Evolutionary conservation across 2,797 vertebrate species (phyloP).

Genomic region (Poecilia velifera): DNA sequence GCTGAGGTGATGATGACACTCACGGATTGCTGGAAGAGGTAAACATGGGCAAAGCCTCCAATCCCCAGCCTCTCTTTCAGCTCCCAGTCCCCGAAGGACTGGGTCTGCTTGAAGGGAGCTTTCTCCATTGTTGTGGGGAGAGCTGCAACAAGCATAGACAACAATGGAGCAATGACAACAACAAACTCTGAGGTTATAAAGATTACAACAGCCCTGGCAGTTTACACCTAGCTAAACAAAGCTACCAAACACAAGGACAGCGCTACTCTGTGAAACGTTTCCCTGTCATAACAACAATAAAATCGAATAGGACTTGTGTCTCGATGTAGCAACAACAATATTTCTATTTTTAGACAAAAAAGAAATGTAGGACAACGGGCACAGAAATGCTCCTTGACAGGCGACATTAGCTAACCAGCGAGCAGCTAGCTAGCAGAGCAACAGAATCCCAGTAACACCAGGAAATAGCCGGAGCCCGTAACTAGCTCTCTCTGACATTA

Average conservation of each 20-base stretch:
- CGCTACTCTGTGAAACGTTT: conserved; percentile 45
- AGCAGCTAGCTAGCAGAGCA: conserved; percentile 23
- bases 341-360: rapidly evolving
- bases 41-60: conserved; percentile 93
- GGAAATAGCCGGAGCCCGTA: conserved; percentile 57
- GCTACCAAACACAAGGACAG: not conserved
- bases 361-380: rapidly evolving
- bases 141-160: conserved; percentile 25
- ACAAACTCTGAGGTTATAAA: not conserved
- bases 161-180: not conserved
- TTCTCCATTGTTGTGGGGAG: conserved; percentile 72
- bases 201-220: not conserved
- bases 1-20: conserved; percentile 24
- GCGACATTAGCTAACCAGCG: conserved; percentile 3
- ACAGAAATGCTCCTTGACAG: not conserved
- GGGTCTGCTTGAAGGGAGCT: conserved; percentile 80
- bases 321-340: rapidly evolving
- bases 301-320: not conserved
- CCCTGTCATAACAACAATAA: not conserved
- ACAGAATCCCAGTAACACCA: conserved; percentile 5
- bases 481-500: conserved; percentile 12
- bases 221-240: not conserved
- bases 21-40: conserved; percentile 90
- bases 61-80: conserved; percentile 90
- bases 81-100: conserved; percentile 89